These are phyloP conservation scores for Apantesis nais DNA, from an alignment of 2,888 invertebrate species.

Conservation along the genomic window DNA sequence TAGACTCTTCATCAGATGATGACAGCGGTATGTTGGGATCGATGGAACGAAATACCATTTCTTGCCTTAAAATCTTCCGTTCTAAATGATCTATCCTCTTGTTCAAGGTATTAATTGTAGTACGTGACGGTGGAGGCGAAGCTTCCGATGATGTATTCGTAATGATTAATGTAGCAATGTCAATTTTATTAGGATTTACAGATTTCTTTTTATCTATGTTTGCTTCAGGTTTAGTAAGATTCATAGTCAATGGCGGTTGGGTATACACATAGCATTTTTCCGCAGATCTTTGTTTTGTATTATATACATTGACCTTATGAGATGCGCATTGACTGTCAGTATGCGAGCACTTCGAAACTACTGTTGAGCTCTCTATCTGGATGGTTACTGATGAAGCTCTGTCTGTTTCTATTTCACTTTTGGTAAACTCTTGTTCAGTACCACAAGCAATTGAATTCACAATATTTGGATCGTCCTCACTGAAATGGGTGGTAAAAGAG, in stretches of 20 bases:
- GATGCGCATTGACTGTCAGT: slow-evolving; percentile 37
- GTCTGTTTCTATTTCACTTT: slow-evolving; percentile 51
- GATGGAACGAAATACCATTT: slow-evolving; percentile 73
- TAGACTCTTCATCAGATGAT: slow-evolving; percentile 71
- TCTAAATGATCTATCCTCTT: slow-evolving; percentile 72
- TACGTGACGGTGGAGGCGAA: slow-evolving; percentile 47
- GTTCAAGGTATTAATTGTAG: slow-evolving; percentile 58
- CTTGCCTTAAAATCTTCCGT: slow-evolving; percentile 70
- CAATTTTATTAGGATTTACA: slow-evolving; percentile 55
- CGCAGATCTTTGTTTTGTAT: slow-evolving; percentile 54
- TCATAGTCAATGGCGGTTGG: slow-evolving; percentile 66
- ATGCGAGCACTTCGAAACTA: slow-evolving; percentile 57
- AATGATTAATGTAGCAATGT: slow-evolving; percentile 65
- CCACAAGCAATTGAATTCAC: slow-evolving; percentile 55
- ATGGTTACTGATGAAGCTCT: slow-evolving; percentile 53
- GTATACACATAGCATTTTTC: slow-evolving; percentile 72
- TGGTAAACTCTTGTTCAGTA: slow-evolving; percentile 44
- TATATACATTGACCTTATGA: slow-evolving; percentile 50
- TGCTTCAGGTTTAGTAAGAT: slow-evolving; percentile 60
- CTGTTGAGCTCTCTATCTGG: slow-evolving; percentile 54
- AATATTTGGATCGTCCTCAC: slow-evolving; percentile 57
- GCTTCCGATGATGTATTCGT: slow-evolving; percentile 64
- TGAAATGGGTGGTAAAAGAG: slow-evolving; percentile 63
- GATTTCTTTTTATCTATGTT: slow-evolving; percentile 53
- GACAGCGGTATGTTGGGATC: slow-evolving; percentile 66